Evolutionary conservation across 2,113 vertebrate genomes (phyloP).

Genomic region (Archocentrus centrarchus): DNA sequence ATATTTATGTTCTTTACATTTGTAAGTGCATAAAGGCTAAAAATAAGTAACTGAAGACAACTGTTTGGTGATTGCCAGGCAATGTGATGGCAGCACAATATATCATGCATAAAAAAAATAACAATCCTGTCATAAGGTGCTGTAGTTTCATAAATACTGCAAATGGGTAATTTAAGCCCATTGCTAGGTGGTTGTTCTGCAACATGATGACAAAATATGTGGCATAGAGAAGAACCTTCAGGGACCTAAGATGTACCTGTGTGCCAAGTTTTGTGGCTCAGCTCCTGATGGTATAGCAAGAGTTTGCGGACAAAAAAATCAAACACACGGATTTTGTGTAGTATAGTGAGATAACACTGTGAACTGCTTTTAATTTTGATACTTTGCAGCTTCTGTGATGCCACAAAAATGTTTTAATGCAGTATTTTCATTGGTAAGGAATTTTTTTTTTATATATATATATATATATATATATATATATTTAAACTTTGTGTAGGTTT

Average conservation of each 20-base stretch:
- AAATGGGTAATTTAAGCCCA: background rate
- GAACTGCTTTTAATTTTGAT: background rate
- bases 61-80: background rate
- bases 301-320: background rate
- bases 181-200: background rate
- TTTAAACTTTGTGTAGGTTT: background rate
- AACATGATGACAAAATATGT: background rate
- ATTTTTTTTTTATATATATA: background rate
- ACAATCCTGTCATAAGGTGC: background rate
- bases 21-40: too few relatives aligned
- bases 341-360: fast-evolving
- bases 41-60: too few relatives aligned
- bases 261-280: background rate
- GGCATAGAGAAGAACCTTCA: background rate
- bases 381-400: background rate
- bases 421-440: background rate
- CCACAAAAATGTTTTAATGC: background rate
- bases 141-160: background rate
- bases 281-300: background rate
- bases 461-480: too few relatives aligned
- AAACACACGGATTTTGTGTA: fast-evolving
- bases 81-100: background rate
- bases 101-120: background rate
- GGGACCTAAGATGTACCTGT: too few relatives aligned
- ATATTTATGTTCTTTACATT: too few relatives aligned